A percentile compares a stretch with the other conserved stretches of the same genome.
Conservation (phyloP, 2,797 vertebrate genomes). For the Pampus argenteus region DNA sequence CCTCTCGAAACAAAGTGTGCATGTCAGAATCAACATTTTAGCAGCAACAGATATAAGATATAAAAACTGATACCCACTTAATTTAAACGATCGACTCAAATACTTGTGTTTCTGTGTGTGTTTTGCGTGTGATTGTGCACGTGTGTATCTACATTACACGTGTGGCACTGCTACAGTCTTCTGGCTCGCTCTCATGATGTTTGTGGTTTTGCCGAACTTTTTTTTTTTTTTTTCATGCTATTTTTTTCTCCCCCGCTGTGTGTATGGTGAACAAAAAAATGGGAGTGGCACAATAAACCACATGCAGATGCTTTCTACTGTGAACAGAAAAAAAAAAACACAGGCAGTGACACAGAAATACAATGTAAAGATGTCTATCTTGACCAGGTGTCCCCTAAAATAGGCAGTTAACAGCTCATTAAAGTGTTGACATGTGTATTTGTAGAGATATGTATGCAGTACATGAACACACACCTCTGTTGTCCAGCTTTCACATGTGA, state of each 20-base stretch:
- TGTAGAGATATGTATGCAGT: constrained; percentile 1
- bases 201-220: constrained; percentile 41
- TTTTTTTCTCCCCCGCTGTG: constrained; percentile 20
- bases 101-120: constrained; percentile 4
- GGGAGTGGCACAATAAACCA: constrained; percentile 60
- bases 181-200: constrained; percentile 29
- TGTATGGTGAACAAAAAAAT: constrained; percentile 35
- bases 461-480: constrained; percentile 35
- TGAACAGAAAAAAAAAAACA: constrained; percentile 33
- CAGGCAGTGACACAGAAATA: constrained; percentile 19
- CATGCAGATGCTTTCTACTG: constrained; percentile 64
- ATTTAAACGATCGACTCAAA: constrained; percentile 17
- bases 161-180: constrained; percentile 18
- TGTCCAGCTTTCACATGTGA: constrained; percentile 27
- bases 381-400: constrained; percentile 15
- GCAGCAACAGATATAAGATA: constrained; percentile 8
- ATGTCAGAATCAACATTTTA: constrained; percentile 25
- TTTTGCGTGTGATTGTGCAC: constrained; percentile 23
- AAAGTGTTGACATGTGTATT: constrained; percentile 25
- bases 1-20: constrained; percentile 7
- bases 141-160: constrained; percentile 16
- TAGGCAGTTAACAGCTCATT: constrained; percentile 26
- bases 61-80: not conserved
- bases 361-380: constrained; percentile 51
- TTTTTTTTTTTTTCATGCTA: constrained; percentile 19